phyloP scores from a whole-genome alignment of 2,888 invertebrate species.

The Apodemia duryi region DNA sequence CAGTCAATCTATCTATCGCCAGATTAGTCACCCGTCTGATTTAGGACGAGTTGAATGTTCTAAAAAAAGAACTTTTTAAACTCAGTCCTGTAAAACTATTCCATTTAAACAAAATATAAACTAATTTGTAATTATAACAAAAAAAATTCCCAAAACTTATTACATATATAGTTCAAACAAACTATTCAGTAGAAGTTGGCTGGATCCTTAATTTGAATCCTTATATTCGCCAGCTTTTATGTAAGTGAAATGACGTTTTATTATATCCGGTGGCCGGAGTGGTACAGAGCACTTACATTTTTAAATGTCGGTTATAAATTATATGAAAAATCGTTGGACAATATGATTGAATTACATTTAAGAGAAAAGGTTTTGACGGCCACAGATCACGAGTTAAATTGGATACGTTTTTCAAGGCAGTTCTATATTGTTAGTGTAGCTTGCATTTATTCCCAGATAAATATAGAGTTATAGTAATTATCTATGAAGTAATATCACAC shows the following conservation, averaged over 20 bases:
- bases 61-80: too few species aligned
- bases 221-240: conserved; percentile 23
- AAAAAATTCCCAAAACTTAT: background rate
- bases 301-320: background rate
- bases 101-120: background rate
- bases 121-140: background rate
- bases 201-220: conserved; percentile 21
- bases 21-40: too few species aligned
- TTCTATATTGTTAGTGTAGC: too few species aligned
- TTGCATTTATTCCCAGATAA: too few species aligned
- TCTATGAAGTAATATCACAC: too few species aligned
- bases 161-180: background rate
- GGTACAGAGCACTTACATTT: conserved; percentile 7
- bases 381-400: too few species aligned
- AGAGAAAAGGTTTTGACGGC: background rate
- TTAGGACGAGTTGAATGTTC: too few species aligned
- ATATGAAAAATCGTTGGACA: background rate
- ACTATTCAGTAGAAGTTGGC: conserved; percentile 16
- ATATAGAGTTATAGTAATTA: too few species aligned
- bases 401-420: too few species aligned
- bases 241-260: conserved; percentile 27
- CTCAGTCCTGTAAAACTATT: too few species aligned
- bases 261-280: conserved; percentile 23
- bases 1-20: too few species aligned
- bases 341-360: background rate